These are phyloP conservation scores for Lordiphosa collinella DNA, from an alignment of 1,140 invertebrate species.

Conservation along the genomic window DNA sequence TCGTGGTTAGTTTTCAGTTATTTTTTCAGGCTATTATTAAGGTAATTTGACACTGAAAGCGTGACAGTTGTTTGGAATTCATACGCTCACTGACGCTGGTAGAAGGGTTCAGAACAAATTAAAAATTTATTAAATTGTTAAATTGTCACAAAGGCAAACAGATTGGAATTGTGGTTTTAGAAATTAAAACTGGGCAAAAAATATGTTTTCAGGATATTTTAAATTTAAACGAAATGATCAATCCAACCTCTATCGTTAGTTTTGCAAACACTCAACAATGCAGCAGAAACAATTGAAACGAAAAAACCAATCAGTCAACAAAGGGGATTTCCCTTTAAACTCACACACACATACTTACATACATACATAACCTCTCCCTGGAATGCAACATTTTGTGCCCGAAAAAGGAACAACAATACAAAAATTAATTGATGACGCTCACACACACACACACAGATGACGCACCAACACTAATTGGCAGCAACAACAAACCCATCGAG, in stretches of 20 bases:
- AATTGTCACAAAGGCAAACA: constrained; percentile 28
- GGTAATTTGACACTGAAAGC: constrained; percentile 59
- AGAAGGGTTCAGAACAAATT: constrained; percentile 14
- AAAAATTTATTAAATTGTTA: constrained; percentile 42
- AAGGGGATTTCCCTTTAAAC: constrained; percentile 16
- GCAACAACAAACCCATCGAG: constrained; percentile 43
- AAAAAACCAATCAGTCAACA: constrained; percentile 63
- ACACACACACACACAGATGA: constrained; percentile 39
- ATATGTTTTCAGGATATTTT: too few species aligned
- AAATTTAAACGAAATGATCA: too few species aligned
- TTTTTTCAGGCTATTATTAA: constrained; percentile 44
- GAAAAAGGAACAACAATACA: constrained; percentile 56
- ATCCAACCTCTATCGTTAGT: too few species aligned
- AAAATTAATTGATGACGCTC: constrained; percentile 69
- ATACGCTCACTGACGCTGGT: background rate
- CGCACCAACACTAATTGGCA: constrained; percentile 71
- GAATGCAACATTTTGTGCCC: constrained; percentile 29
- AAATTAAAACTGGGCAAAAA: too few species aligned
- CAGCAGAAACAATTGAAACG: constrained; percentile 9
- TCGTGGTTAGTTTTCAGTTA: constrained; percentile 55
- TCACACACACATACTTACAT: too few species aligned
- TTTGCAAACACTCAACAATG: too few species aligned
- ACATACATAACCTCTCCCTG: too few species aligned
- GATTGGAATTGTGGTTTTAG: too few species aligned
- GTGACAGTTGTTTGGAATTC: constrained; percentile 52